phyloP scores from a whole-genome alignment of 2,888 invertebrate species.

The Eupithecia abbreviata region DNA sequence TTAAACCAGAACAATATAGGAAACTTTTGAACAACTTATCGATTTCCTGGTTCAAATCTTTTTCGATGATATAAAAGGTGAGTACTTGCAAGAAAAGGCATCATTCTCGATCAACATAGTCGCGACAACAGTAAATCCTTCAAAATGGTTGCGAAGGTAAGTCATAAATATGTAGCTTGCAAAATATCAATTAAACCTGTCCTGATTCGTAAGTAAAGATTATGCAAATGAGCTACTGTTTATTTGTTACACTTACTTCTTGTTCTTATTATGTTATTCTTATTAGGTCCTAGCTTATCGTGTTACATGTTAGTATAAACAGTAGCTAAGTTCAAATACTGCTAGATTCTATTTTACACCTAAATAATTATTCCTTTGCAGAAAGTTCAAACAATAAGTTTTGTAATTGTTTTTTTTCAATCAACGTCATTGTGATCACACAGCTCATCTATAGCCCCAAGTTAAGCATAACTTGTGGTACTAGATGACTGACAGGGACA shows the following conservation, averaged over 20 bases:
- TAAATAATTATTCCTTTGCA: not conserved
- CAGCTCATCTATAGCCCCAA: too few species aligned
- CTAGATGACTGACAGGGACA: too few species aligned
- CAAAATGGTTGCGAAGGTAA: slow-evolving; percentile 75
- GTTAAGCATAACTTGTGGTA: too few species aligned
- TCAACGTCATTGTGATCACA: too few species aligned
- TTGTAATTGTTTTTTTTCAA: too few species aligned
- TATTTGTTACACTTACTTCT: not conserved
- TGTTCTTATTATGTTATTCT: not conserved
- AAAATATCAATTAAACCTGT: slow-evolving; percentile 19
- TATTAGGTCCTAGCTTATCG: not conserved
- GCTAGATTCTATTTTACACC: not conserved
- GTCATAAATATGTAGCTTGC: slow-evolving; percentile 4
- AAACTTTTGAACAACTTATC: slow-evolving; percentile 24
- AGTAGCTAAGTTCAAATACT: not conserved
- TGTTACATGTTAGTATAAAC: not conserved
- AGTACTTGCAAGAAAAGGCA: slow-evolving; percentile 33
- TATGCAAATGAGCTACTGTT: slow-evolving; percentile 2
- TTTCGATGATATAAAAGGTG: slow-evolving; percentile 58
- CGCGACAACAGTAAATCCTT: slow-evolving; percentile 51
- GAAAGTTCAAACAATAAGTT: not conserved
- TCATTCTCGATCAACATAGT: slow-evolving; percentile 64
- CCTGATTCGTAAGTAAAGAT: not conserved
- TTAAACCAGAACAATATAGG: slow-evolving; percentile 33
- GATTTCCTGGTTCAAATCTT: slow-evolving; percentile 53